Evolutionary conservation across 2,113 vertebrate species (phyloP), one percentile per base, ranked within the genome.

Genomic region (Reinhardtius hippoglossoides): DNA sequence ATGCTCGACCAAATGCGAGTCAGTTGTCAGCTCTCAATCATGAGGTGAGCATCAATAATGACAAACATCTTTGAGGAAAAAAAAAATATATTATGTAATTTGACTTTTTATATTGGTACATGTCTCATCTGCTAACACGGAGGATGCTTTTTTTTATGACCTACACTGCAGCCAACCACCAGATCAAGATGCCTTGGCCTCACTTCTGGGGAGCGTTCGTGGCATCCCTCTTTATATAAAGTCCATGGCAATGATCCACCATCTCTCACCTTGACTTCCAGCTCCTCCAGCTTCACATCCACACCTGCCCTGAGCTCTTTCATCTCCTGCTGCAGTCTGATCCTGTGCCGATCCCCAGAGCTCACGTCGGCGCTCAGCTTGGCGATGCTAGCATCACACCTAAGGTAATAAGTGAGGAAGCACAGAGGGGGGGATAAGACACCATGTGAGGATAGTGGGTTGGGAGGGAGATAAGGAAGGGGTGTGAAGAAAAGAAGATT

Each of bases 301-400:
- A 95, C 58, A 13, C 85, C 80, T 52, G 94, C 87, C 10, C 67
- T 73, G 9, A 96, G 85, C 9, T 89, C 86, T 62, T 72, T 83
- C 67, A 95, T 82, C 71, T 95, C 91, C 83, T 92, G 95, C 54
- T 95, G 93, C 15, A 87, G 82, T 67, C 88, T 92, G 63, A 79
- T 89, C 55, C 93, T 84, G 69, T 94, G 91, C 0, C 37, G 81
- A n/a, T 83, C 92, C 79, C 91, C 88, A 18, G 81, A 44, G 14
- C 81, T 87, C 68, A 95, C 76, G 27, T 95, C 94, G 67, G 87
- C 89, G 0, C 95, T 94, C 58, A 97, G 92, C 82, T 94, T 95
- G 14, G 92, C 71, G 1, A 96, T 95, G 80, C 92, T 95, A 48
- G 95, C 95, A 81, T 97, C 95, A 56, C 96, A 97, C 80, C 96